A percentile compares a stretch with the other conserved stretches of the same genome.
Evolutionary conservation across 2,113 vertebrate species (phyloP).

Genomic region (Elanus axillaris): DNA sequence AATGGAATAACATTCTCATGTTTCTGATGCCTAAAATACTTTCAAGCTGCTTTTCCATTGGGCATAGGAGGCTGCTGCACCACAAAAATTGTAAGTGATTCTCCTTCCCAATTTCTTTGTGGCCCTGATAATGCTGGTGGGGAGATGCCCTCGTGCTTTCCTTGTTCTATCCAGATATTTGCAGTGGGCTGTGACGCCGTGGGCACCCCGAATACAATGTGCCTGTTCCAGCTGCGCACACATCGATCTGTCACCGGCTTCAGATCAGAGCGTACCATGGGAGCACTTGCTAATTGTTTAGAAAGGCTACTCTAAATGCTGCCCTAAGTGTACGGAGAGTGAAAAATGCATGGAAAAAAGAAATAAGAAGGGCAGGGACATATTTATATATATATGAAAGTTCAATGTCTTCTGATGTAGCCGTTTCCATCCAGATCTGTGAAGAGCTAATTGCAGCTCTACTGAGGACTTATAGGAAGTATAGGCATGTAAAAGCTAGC

Average conservation of each 20-base stretch:
- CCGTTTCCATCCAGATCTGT: not conserved
- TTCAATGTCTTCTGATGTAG: not conserved
- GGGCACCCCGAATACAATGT: not conserved
- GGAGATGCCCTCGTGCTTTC: not conserved
- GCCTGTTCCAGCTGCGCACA: not conserved
- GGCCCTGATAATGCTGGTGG: not conserved
- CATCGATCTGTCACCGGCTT: not conserved
- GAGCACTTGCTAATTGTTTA: rapidly evolving
- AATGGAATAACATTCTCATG: not conserved
- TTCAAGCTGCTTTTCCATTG: not conserved
- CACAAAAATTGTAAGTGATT: not conserved
- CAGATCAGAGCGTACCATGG: rapidly evolving
- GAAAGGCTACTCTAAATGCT: not conserved
- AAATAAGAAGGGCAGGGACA: not conserved
- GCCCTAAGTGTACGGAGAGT: not conserved
- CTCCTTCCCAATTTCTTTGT: not conserved
- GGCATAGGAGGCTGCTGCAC: not conserved
- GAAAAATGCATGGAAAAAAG: not conserved
- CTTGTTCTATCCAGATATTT: not conserved
- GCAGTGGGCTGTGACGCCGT: not conserved
- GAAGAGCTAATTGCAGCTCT: not conserved
- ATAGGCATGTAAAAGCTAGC: not conserved
- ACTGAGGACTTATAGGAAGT: not conserved
- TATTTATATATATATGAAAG: not conserved
- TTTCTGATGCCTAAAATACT: not conserved